Base-by-base conservation (phyloP, 1,140 invertebrate species). In the Heliconius congener region DNA sequence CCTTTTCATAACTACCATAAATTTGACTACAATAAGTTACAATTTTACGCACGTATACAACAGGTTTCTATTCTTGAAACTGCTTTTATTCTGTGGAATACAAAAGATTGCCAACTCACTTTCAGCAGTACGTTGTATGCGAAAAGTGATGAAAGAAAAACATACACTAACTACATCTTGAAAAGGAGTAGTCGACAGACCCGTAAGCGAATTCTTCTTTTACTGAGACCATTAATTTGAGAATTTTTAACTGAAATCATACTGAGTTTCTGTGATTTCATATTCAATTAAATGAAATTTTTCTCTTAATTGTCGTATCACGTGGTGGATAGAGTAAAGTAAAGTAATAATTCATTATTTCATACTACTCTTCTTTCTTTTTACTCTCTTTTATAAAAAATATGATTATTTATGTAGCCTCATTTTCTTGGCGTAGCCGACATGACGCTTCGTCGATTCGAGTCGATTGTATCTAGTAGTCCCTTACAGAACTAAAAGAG, bases 51-150 rank as follows among this genome's bases (percentile, higher is more conserved):
- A 73, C 42, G 11, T 73, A 73, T 60, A 60, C n/a, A 66, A 60
- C n/a, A 66, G 60, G 60, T 66, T 66, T 66, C 23, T 46, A 50
- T 46, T 46, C 23, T 73, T 46, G 73, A 30, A 52, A 27, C 23
- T 39, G 42, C 73, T 52, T 52, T 74, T 74, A 74, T 74, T 30
- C 52, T 66, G 23, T 30, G n/a, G 73, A 74, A 74, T 55, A 74
- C 73, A 74, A 74, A 30, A 55, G 73, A 74, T 74, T 74, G 46
- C 52, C 11, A 52, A 30, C 46, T 74, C 73, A 74, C 42, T 50
- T 52, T 74, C 73, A 37, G 19, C 46, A 55, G 46, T 30, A 55
- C 73, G 46, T 52, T 74, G 73, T 30, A 74, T 34, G 73, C 42
- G 73, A 52, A 30, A 9, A 30, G 50, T n/a, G 23, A 30, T 55